Conservation (phyloP, 1,140 invertebrate genomes). For the Drosophila albomicans region DNA sequence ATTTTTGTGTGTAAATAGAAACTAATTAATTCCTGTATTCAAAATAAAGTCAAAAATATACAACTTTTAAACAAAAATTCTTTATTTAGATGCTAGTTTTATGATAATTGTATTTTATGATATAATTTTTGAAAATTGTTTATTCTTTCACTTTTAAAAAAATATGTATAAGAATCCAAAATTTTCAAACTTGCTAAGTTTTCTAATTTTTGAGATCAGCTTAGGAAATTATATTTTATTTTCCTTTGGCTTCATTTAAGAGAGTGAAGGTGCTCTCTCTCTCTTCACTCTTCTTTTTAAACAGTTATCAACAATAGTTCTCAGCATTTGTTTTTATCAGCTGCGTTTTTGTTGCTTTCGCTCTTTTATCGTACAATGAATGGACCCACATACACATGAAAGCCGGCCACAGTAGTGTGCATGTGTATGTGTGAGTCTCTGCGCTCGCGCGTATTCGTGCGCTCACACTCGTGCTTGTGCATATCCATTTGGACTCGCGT, state of each 20-base stretch:
- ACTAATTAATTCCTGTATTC: neutral
- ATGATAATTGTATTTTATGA: neutral
- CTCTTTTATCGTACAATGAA: constrained; percentile 40
- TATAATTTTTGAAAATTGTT: too few relatives aligned
- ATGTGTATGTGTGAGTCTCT: neutral
- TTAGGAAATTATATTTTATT: neutral
- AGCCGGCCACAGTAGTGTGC: constrained; percentile 27
- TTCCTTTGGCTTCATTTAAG: neutral
- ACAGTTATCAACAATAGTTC: constrained; percentile 18
- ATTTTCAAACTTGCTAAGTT: too few relatives aligned
- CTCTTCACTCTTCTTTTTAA: neutral
- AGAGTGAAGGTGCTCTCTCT: neutral
- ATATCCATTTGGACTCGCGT: constrained; percentile 34
- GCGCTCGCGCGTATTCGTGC: neutral
- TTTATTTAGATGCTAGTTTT: neutral
- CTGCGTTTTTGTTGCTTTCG: constrained; percentile 39
- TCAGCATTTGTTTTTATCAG: constrained; percentile 55
- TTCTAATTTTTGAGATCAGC: too few relatives aligned
- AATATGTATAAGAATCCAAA: too few relatives aligned
- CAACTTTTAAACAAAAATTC: too few relatives aligned
- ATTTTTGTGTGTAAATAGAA: neutral
- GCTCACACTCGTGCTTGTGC: constrained; percentile 2
- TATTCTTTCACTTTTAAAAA: too few relatives aligned
- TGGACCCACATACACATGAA: constrained; percentile 58
- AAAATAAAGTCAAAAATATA: constrained; percentile 2